These are phyloP conservation scores for Lithophane ornitopus DNA, from an alignment of 2,888 invertebrate species.

Conservation along the genomic window DNA sequence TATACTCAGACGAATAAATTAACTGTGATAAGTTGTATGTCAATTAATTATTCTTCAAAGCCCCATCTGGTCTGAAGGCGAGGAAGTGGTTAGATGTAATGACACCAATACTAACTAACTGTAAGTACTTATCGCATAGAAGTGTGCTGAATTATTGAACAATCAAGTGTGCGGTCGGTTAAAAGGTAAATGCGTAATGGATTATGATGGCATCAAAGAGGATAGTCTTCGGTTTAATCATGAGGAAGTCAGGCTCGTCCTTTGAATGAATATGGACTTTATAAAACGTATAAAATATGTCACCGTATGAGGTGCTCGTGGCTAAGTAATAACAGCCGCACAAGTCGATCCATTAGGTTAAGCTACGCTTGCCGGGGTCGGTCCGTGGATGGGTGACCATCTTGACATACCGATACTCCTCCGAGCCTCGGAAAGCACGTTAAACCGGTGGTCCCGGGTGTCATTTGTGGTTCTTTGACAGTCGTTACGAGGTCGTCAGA, in stretches of 20 bases:
- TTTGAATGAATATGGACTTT: neutral
- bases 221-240: conserved; percentile 14
- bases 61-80: conserved; percentile 84
- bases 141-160: conserved; percentile 51
- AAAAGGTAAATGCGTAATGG: conserved; percentile 9
- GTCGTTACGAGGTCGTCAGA: no score
- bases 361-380: no score
- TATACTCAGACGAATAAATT: conserved; percentile 89
- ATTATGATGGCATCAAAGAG: conserved; percentile 41
- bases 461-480: no score
- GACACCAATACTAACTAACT: conserved; percentile 73
- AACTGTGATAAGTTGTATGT: conserved; percentile 90
- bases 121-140: conserved; percentile 54
- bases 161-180: conserved; percentile 51
- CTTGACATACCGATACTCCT: no score
- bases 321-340: no score
- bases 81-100: conserved; percentile 79
- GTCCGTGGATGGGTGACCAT: no score
- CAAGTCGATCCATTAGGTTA: no score
- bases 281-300: no score
- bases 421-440: no score
- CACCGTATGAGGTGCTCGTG: no score
- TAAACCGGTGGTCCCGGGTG: no score
- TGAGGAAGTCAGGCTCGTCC: neutral
- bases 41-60: conserved; percentile 91